Conservation (phyloP, 2,113 vertebrate species). For the Sceloporus undulatus region DNA sequence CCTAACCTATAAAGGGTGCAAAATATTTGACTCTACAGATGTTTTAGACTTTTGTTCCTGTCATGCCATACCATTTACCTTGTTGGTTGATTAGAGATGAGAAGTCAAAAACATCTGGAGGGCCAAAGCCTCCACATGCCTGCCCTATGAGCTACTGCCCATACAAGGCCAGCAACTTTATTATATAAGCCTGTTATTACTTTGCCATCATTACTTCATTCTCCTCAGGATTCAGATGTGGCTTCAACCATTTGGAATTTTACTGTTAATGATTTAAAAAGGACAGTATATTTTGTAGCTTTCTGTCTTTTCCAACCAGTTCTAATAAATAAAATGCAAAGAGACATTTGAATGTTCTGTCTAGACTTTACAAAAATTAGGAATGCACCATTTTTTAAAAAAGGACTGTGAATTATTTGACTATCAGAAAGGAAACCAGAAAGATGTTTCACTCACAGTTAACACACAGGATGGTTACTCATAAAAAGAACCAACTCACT, state of each 20-base stretch:
- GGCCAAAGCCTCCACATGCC: no score
- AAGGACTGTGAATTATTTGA: slow-evolving; percentile 24
- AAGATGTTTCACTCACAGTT: slow-evolving; percentile 15
- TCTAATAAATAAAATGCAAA: slow-evolving; percentile 31
- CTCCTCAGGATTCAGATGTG: slow-evolving; percentile 7
- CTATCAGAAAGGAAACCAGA: slow-evolving; percentile 29
- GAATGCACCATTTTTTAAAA: slow-evolving; percentile 23
- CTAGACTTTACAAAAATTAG: slow-evolving; percentile 29
- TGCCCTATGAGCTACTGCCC: neutral
- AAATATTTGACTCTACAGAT: no score
- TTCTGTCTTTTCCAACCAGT: slow-evolving; percentile 7
- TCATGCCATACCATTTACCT: no score
- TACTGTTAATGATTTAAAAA: neutral
- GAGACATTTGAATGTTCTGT: slow-evolving; percentile 18
- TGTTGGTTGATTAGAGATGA: no score
- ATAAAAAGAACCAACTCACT: slow-evolving; percentile 15
- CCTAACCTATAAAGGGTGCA: neutral
- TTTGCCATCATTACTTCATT: slow-evolving; percentile 3
- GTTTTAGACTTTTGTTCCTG: no score
- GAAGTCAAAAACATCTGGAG: no score
- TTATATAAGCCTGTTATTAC: neutral
- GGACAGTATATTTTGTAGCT: neutral
- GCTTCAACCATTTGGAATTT: slow-evolving; percentile 16
- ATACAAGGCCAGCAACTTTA: neutral
- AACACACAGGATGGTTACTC: slow-evolving; percentile 9